A percentile compares a stretch with the other conserved stretches of the same genome.
Evolutionary conservation across 2,888 invertebrate species (phyloP).

Genomic region (Altica lythri): DNA sequence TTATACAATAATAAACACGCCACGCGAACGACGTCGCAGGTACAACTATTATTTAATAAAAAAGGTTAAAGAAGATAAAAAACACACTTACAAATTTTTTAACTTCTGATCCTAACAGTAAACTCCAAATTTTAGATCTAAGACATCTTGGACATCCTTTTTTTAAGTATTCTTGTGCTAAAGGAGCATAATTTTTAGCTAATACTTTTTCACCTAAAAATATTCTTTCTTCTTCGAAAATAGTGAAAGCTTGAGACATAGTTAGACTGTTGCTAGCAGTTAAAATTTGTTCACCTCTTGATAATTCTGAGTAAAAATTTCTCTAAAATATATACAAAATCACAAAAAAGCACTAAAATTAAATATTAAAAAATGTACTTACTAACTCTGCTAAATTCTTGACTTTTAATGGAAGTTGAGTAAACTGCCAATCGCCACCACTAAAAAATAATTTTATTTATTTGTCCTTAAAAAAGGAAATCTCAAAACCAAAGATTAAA

Average conservation of each 20-base stretch:
- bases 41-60: too few species aligned
- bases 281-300: conserved; percentile 76
- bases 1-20: too few species aligned
- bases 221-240: conserved; percentile 72
- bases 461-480: too few species aligned
- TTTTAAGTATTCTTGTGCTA: conserved; percentile 89
- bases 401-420: conserved; percentile 83
- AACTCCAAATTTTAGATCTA: conserved; percentile 83
- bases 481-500: too few species aligned
- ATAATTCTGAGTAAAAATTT: conserved; percentile 71
- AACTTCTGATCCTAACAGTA: conserved; percentile 81
- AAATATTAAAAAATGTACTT: conserved; percentile 45
- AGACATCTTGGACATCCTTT: conserved; percentile 79
- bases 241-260: conserved; percentile 60
- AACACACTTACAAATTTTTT: conserved; percentile 63
- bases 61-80: too few species aligned
- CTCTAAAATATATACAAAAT: too few species aligned
- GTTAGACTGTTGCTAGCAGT: conserved; percentile 60
- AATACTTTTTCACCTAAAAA: conserved; percentile 79
- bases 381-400: conserved; percentile 85
- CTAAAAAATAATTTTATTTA: conserved; percentile 20
- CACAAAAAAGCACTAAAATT: conserved; percentile 31
- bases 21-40: too few species aligned
- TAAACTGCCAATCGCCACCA: conserved; percentile 82
- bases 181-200: conserved; percentile 78